These are phyloP conservation scores for Crocidura indochinensis DNA, from an alignment of 2,797 vertebrate species.

Conservation along the genomic window DNA sequence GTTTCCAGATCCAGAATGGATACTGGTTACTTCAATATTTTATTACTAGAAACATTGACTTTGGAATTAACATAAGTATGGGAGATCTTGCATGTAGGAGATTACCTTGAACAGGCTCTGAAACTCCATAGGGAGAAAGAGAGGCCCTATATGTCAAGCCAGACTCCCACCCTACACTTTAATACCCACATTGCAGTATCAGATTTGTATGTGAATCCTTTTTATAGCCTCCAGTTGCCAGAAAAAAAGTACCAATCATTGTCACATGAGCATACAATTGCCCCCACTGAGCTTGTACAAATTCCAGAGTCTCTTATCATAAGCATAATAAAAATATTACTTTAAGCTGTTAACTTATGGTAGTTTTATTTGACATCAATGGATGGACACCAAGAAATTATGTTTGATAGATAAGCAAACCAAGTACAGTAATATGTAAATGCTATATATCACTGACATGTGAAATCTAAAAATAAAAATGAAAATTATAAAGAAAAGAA, in stretches of 20 bases:
- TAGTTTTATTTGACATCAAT: background rate
- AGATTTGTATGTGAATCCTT: background rate
- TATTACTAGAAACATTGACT: background rate
- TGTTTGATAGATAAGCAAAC: background rate
- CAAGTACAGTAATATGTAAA: background rate
- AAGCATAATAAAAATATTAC: background rate
- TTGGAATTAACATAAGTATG: background rate
- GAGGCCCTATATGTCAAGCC: background rate
- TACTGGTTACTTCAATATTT: background rate
- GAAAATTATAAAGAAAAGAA: background rate
- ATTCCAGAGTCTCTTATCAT: background rate
- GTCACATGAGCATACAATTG: background rate
- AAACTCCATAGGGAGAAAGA: background rate
- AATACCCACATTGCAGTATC: background rate
- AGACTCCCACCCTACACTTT: background rate
- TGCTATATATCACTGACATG: background rate
- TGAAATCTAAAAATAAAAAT: background rate
- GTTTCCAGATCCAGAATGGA: background rate
- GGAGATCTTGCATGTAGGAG: background rate
- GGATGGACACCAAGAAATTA: background rate
- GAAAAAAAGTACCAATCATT: background rate
- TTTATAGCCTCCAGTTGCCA: background rate
- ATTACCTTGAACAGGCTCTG: background rate
- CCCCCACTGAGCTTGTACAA: background rate
- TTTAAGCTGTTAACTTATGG: background rate